Evolutionary conservation across 2,113 vertebrate species (phyloP), one percentile per base, ranked within the genome.

Genomic region (Heterochromis multidens): DNA sequence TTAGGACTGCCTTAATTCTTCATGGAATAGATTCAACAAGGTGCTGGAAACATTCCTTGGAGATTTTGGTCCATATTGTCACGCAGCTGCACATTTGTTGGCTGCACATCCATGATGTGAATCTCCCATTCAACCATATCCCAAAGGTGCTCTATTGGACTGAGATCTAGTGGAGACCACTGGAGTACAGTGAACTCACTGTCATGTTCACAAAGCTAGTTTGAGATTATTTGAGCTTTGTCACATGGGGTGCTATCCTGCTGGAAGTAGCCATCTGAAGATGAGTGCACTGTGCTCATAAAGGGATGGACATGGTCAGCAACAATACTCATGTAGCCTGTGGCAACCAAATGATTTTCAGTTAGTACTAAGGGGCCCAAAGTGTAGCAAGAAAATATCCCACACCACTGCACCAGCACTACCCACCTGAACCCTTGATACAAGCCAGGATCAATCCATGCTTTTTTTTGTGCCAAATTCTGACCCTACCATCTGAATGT

Each of bases 351-450:
- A 49, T 49, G 27, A 11, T 70, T n/a, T 27, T 46, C 63, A 70
- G 37, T 27, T 0, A n/a, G n/a, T n/a, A n/a, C n/a, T n/a, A n/a
- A n/a, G n/a, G 63, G 7, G 16, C 0, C 25, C 25, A 49, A 19
- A 72, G 25, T 72, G 40, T 49, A 40, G 27, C 25, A 72, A 49
- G 13, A 72, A 72, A 46, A 72, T 21, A 49, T 43, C 63, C n/a
- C 16, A n/a, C 35, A 10, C 12, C 0, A 1, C n/a, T 43, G 19
- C n/a, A 25, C n/a, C 0, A 67, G n/a, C 25, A 67, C 25, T 40
- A 25, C 35, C 7, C 25, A n/a, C 0, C 2, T 46, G 43, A 70
- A 19, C 43, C 14, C 14, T 46, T 70, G 63, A 46, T 27, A 70
- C 37, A 70, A 11, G 3, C 4, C 23, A 70, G 23, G 23, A 19